phyloP scores from a whole-genome alignment of 2,113 vertebrate genomes.

The Coregonus clupeaformis region DNA sequence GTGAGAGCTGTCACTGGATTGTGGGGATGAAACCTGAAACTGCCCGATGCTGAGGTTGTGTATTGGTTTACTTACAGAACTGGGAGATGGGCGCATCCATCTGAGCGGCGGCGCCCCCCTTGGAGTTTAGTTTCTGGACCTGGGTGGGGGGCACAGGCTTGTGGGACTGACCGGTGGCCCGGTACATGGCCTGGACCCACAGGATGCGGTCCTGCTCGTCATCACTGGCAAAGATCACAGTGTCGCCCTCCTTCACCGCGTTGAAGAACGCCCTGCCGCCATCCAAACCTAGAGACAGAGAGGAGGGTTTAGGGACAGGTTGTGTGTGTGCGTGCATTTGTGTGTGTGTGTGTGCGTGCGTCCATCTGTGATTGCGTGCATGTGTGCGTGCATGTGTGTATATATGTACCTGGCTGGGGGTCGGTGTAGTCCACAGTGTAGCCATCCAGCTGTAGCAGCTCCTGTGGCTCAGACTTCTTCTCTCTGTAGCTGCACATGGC shows the following conservation, averaged over 20 bases:
- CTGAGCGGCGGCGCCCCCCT: constrained; percentile 94
- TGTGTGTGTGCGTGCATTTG: background rate
- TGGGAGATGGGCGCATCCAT: constrained; percentile 98
- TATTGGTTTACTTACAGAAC: constrained; percentile 94
- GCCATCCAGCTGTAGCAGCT: constrained; percentile 94
- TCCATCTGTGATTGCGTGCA: background rate
- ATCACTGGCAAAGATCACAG: constrained; percentile 97
- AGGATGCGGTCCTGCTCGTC: constrained; percentile 98
- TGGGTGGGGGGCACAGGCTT: constrained; percentile 98
- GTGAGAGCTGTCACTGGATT: constrained; percentile 61
- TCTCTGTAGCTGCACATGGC: constrained; percentile 99
- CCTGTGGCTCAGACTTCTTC: constrained; percentile 98
- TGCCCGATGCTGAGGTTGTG: constrained; percentile 25
- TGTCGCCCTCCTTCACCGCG: constrained; percentile 98
- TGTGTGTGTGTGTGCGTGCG: background rate
- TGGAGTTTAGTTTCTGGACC: constrained; percentile 99
- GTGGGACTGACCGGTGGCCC: constrained; percentile 98
- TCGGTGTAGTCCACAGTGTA: constrained; percentile 99
- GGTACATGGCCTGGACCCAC: constrained; percentile 99
- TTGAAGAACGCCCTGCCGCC: constrained; percentile 98
- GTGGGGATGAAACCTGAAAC: constrained; percentile 54
- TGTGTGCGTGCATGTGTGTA: background rate
- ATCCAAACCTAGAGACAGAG: constrained; percentile 83
- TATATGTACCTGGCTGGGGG: constrained; percentile 88
- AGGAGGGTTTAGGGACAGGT: background rate